These are phyloP conservation scores for Meganola albula DNA, from an alignment of 2,888 invertebrate genomes.

Conservation along the genomic window DNA sequence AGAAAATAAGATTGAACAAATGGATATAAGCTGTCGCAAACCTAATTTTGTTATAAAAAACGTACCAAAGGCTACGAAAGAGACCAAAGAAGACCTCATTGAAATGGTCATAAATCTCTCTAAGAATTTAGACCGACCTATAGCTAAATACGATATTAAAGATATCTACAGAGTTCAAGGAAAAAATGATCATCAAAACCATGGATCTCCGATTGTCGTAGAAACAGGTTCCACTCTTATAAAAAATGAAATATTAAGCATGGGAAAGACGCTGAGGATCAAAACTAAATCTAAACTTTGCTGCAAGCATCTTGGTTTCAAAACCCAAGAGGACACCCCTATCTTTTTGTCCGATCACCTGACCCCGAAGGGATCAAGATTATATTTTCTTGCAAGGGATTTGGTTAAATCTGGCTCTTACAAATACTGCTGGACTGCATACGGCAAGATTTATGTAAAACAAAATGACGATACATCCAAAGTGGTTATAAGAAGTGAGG, in stretches of 20 bases:
- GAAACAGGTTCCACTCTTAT: background rate
- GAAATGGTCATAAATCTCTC: background rate
- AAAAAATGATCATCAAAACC: background rate
- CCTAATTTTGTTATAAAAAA: constrained; percentile 2
- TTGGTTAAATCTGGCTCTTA: constrained; percentile 1
- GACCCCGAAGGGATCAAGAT: constrained; percentile 1
- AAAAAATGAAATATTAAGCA: constrained; percentile 1
- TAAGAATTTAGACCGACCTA: background rate
- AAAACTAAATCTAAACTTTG: constrained; percentile 2
- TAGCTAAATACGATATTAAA: background rate
- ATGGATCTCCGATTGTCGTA: background rate
- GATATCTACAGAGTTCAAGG: background rate
- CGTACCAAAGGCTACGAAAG: background rate
- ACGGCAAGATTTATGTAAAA: constrained; percentile 3
- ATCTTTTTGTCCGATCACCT: constrained; percentile 1
- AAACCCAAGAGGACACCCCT: constrained; percentile 2
- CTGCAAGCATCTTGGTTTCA: constrained; percentile 2
- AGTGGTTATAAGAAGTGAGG: background rate
- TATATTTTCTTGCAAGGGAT: constrained; percentile 2
- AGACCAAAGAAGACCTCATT: constrained; percentile 2
- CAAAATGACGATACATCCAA: constrained; percentile 2
- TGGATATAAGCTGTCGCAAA: background rate
- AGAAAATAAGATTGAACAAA: constrained; percentile 3
- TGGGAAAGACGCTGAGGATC: constrained; percentile 4
- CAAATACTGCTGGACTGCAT: constrained; percentile 6